Evolutionary conservation across 2,113 vertebrate genomes (phyloP).

Genomic region (Antennarius striatus): DNA sequence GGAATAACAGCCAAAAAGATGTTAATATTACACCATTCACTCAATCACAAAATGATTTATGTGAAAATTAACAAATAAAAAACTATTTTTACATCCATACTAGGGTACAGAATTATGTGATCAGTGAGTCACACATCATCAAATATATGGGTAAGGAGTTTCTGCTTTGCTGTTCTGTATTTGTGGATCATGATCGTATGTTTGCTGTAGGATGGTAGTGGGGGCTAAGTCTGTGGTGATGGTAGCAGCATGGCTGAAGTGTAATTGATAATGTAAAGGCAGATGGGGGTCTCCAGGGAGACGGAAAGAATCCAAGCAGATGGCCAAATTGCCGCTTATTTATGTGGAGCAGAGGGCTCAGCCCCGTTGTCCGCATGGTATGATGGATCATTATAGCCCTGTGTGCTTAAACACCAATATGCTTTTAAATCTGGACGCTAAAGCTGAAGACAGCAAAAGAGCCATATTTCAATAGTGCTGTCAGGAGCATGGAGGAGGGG

Average conservation of each 20-base stretch:
- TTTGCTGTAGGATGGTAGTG: not conserved
- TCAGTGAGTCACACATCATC: too few relatives aligned
- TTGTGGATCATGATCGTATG: conserved; percentile 48
- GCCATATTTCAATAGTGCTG: conserved; percentile 89
- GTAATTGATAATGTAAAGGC: conserved; percentile 99
- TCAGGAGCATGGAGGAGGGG: conserved; percentile 56
- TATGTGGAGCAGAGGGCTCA: conserved; percentile 89
- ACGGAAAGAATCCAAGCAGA: conserved; percentile 95
- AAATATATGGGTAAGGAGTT: conserved; percentile 5
- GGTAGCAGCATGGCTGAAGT: conserved; percentile 87
- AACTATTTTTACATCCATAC: too few relatives aligned
- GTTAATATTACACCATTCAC: too few relatives aligned
- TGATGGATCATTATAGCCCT: conserved; percentile 98
- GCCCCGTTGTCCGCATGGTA: conserved; percentile 76
- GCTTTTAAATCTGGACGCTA: conserved; percentile 95
- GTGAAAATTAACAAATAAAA: too few relatives aligned
- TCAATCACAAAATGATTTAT: too few relatives aligned
- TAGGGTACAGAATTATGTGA: too few relatives aligned
- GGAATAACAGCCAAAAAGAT: too few relatives aligned
- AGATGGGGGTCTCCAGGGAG: conserved; percentile 96
- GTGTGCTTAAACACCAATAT: conserved; percentile 97
- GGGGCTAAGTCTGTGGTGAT: conserved; percentile 1
- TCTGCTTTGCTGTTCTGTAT: not conserved
- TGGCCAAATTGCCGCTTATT: conserved; percentile 97
- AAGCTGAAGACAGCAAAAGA: conserved; percentile 81